Evolutionary conservation across 2,888 invertebrate genomes (phyloP), one percentile per base, ranked within the genome.

Genomic region (Pocota personata): DNA sequence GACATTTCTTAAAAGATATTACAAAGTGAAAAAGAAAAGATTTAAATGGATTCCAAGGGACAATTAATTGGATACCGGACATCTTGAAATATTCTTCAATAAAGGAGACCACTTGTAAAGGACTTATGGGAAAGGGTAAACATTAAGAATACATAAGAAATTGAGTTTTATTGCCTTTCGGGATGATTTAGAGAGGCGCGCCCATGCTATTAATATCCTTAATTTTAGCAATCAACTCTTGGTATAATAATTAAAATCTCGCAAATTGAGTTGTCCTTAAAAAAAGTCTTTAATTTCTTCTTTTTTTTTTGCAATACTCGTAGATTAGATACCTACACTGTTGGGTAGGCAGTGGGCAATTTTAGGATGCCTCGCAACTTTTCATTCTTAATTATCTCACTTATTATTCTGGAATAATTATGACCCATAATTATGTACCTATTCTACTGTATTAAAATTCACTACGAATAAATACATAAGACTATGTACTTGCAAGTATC

Each of bases 171-270:
- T 55, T 55, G 55, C 55, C 55, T 32, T 16, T 12, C 8, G 30
- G 14, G 30, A 30, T 55, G 32, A 46, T 46, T 46, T 19, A 46
- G 46, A 8, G 32, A 2, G 55, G 24, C 55, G 32, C 16, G 14
- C 30, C 52, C 24, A 24, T 2, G 30, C 55, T 32, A 55, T 55
- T 55, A 55, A 52, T 52, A 24, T 12, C 27, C 4, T 14, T 27
- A 52, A 52, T 27, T 52, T 21, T 0, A 55, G 30, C 55, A 55
- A 55, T 55, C 32, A 55, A 55, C 55, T 27, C 30, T 55, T 32
- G 55, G 32, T 30, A n/a, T 27, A n/a, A 50, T 7, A 40, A 40
- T 40, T 40, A 40, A 14, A 40, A 14, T 40, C n/a, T 14, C 3
- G 14, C 40, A 40, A 14, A 40, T 40, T 40, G 6, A 40, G 40